Base-by-base conservation (phyloP, 2,113 vertebrate species). In the Spea bombifrons region DNA sequence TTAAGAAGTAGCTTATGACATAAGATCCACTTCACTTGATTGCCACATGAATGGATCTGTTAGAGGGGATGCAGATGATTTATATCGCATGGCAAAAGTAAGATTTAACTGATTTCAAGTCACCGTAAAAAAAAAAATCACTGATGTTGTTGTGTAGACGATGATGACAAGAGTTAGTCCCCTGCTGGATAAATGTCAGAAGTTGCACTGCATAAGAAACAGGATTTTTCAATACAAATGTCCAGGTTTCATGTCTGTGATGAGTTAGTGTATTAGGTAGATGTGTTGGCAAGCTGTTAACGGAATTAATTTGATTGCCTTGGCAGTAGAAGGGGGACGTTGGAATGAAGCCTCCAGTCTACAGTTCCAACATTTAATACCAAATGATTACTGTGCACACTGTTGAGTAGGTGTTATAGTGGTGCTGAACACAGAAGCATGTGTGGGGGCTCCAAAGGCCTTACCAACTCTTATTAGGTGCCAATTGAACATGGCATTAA, bases 301-400 rank as follows among this genome's bases (percentile, higher is more conserved):
- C 84, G 85, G 85, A 88, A 84, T 85, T 85, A 82, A 88, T 89
- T 84, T 88, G 88, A 88, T 87, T 87, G 86, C 84, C 78, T 87
- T 91, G 91, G 88, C 88, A 89, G 82, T 7, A 43, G 50, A 30
- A 46, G 79, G 82, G 87, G 75, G 82, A 83, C 84, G 65, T 67
- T 30, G 86, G 85, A 85, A 85, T 84, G 83, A 86, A 82, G 75
- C 57, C 81, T 84, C 75, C 83, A 79, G 66, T 71, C 50, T 75
- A 52, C 0, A 57, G 48, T 78, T 76, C 83, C 87, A 83, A 81
- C 16, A 50, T 81, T 83, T 85, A 85, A 84, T 85, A 85, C 84
- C 85, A 75, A 87, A 52, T 17, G 71, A 87, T 82, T 83, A 84
- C 80, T 82, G 5, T 82, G 69, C 63, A 61, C 16, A 72, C 82